phyloP scores from a whole-genome alignment of 2,888 invertebrate species.

The Luffia ferchaultella region DNA sequence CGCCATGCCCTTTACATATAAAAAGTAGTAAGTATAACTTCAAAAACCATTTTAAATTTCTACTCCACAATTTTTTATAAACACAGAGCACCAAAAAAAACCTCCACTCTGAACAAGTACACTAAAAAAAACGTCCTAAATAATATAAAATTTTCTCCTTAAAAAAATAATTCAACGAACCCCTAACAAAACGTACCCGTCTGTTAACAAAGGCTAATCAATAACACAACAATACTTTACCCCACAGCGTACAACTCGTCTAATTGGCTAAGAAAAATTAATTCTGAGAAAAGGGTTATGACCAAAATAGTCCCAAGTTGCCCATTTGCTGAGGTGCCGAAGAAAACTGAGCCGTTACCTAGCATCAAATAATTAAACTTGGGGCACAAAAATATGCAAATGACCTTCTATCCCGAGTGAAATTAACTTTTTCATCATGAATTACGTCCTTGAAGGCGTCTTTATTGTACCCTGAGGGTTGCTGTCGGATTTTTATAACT shows the following conservation, averaged over 20 bases:
- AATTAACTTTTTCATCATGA: conserved; percentile 67
- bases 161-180: too few relatives aligned
- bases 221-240: conserved; percentile 1
- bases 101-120: too few relatives aligned
- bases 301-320: conserved; percentile 25
- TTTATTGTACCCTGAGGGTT: conserved; percentile 55
- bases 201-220: conserved; percentile 3
- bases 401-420: conserved; percentile 43
- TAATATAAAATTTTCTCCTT: too few relatives aligned
- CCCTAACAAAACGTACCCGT: too few relatives aligned
- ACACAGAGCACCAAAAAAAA: too few relatives aligned
- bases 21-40: too few relatives aligned
- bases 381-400: conserved; percentile 61
- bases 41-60: too few relatives aligned
- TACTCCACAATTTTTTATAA: too few relatives aligned
- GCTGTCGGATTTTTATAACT: conserved; percentile 22
- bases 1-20: too few relatives aligned
- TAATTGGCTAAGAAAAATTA: conserved; percentile 65
- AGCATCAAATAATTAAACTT: conserved; percentile 41
- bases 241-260: conserved; percentile 10
- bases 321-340: conserved; percentile 28
- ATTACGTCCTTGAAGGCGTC: conserved; percentile 58
- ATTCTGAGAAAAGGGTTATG: conserved; percentile 50
- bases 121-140: too few relatives aligned
- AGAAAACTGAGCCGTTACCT: neutral